A percentile compares a stretch with the other conserved stretches of the same genome.
Evolutionary conservation across 1,140 invertebrate species (phyloP).

Genomic region (Chironomus striatipennis): DNA sequence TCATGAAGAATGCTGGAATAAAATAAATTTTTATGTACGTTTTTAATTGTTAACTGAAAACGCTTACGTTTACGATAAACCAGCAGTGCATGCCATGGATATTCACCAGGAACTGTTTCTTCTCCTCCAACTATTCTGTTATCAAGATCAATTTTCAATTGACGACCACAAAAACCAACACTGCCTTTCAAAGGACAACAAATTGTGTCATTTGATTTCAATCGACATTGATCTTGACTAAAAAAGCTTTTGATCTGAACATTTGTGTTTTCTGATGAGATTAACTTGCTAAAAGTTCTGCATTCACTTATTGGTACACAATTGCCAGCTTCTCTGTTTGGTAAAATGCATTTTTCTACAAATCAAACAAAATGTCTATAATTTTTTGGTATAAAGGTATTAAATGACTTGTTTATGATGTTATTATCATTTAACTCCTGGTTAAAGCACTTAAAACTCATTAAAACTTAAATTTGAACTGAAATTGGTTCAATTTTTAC

Average conservation of each 20-base stretch:
- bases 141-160: background rate
- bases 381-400: too few species aligned
- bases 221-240: background rate
- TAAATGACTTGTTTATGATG: too few species aligned
- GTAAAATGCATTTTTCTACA: background rate
- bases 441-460: too few species aligned
- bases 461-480: too few species aligned
- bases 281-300: background rate
- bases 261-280: background rate
- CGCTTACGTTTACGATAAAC: background rate
- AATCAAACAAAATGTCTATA: too few species aligned
- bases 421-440: too few species aligned
- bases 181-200: background rate
- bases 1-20: too few species aligned
- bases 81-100: conserved; percentile 44
- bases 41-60: too few species aligned
- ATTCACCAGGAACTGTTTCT: conserved; percentile 50
- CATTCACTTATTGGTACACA: background rate
- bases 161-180: background rate
- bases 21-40: too few species aligned
- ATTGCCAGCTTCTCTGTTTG: background rate
- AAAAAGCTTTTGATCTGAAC: background rate
- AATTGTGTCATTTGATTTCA: background rate
- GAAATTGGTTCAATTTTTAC: too few species aligned
- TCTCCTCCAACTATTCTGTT: conserved; percentile 53